Conservation (phyloP, 2,113 vertebrate species). For the Amphiprion ocellaris region DNA sequence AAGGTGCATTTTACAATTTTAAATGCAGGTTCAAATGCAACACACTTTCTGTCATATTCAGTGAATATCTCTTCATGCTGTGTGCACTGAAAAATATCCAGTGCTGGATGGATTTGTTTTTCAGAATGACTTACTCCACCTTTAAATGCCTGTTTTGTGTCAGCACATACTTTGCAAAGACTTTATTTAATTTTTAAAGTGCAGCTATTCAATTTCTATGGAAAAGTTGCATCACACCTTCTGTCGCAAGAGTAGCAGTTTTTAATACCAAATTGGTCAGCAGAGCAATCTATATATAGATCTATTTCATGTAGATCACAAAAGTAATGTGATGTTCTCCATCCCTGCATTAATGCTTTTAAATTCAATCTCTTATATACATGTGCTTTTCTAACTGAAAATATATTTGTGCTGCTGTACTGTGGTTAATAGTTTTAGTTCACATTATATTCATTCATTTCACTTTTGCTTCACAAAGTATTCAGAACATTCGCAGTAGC, state of each 20-base stretch:
- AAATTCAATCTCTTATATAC: slow-evolving; percentile 34
- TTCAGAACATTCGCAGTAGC: background rate
- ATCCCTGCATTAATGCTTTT: background rate
- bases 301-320: background rate
- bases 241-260: too few relatives aligned
- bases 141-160: background rate
- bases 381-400: slow-evolving; percentile 53
- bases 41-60: too few relatives aligned
- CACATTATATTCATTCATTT: background rate
- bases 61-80: too few relatives aligned
- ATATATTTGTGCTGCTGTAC: slow-evolving; percentile 59
- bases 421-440: slow-evolving; percentile 2
- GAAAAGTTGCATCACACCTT: background rate
- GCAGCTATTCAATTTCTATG: slow-evolving; percentile 20
- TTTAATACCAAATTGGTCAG: background rate
- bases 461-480: background rate
- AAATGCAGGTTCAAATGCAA: too few relatives aligned
- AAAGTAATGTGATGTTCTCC: background rate
- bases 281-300: background rate
- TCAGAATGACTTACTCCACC: too few relatives aligned
- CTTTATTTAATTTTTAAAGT: slow-evolving; percentile 24
- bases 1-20: too few relatives aligned
- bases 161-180: background rate
- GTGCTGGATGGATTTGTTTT: too few relatives aligned
- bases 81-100: too few relatives aligned